Percentiles rank a stretch among this genome's conserved stretches.
phyloP scores from a whole-genome alignment of 2,113 vertebrate genomes.

The Notarius lentiginosus region DNA sequence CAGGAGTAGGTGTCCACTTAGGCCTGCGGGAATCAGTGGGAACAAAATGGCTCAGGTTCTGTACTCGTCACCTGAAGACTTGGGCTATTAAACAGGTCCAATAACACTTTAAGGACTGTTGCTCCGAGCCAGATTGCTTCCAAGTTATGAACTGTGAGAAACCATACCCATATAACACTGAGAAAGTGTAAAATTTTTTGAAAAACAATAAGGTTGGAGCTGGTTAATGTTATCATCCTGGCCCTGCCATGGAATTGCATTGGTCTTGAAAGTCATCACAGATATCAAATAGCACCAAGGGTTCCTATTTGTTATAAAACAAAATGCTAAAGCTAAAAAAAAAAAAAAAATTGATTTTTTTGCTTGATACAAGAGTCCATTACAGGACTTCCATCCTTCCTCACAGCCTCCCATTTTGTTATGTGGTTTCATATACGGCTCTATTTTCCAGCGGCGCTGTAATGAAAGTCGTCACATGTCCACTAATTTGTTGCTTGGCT shows the following conservation, averaged over 20 bases:
- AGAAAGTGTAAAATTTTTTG: background rate
- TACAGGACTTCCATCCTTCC: slow-evolving; percentile 3
- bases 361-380: background rate
- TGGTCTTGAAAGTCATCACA: background rate
- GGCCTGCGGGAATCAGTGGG: background rate
- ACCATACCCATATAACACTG: background rate
- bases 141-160: slow-evolving; percentile 11
- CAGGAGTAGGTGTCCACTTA: background rate
- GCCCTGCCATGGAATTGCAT: background rate
- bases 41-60: slow-evolving; percentile 1
- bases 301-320: background rate
- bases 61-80: background rate
- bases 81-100: slow-evolving; percentile 4
- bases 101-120: background rate
- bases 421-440: background rate
- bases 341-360: background rate
- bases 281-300: background rate
- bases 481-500: slow-evolving; percentile 50
- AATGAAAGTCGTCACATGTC: slow-evolving; percentile 50
- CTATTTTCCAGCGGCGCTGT: slow-evolving; percentile 14
- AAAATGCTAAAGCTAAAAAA: background rate
- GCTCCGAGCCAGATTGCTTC: background rate
- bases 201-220: background rate
- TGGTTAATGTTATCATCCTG: background rate
- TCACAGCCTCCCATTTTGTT: background rate